Conservation (phyloP, 2,797 vertebrate species). For the Halcyon smyrnensis region DNA sequence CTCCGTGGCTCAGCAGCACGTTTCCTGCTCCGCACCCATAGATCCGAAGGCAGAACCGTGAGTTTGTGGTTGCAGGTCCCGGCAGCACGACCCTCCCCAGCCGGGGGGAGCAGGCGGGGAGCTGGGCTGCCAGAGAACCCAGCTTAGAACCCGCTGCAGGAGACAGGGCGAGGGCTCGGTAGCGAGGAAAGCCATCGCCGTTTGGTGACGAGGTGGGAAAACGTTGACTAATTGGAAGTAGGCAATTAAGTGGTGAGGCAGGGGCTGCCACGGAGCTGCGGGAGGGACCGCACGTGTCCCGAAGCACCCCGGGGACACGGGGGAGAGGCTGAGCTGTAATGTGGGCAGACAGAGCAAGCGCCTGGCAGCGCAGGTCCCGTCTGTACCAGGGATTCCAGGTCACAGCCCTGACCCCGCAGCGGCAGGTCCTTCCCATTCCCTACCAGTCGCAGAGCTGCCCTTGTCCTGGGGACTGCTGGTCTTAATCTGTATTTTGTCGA, state of each 20-base stretch:
- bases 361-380: background rate
- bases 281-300: fast-evolving
- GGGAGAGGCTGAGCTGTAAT: background rate
- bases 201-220: fast-evolving
- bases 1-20: background rate
- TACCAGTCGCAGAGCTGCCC: fast-evolving
- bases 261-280: background rate
- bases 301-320: background rate
- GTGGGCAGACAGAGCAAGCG: background rate
- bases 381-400: background rate
- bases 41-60: background rate
- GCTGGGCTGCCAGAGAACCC: background rate
- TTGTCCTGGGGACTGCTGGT: fast-evolving
- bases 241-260: fast-evolving
- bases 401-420: background rate
- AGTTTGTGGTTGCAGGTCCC: fast-evolving
- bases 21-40: background rate
- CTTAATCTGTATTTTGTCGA: fast-evolving
- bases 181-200: fast-evolving
- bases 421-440: fast-evolving
- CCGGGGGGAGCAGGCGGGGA: background rate
- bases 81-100: background rate
- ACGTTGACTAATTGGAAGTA: fast-evolving
- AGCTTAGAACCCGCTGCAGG: background rate
- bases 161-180: background rate